Percentiles rank a stretch among this genome's conserved stretches.
Evolutionary conservation across 2,888 invertebrate genomes (phyloP).

Genomic region (Morpho achilles): DNA sequence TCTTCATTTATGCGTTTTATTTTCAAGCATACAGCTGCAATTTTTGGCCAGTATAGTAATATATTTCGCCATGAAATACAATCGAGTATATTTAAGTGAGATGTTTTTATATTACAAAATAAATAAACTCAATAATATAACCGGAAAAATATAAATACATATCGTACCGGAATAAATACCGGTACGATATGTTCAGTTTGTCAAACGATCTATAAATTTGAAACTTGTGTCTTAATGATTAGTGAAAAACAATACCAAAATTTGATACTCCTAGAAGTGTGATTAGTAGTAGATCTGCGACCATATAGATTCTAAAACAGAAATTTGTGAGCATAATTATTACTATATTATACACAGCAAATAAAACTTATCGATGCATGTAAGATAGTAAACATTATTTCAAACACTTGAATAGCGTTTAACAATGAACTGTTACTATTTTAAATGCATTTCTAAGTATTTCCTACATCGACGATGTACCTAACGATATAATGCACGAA

Average conservation of each 20-base stretch:
- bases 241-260: constrained; percentile 6
- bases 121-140: constrained; percentile 47
- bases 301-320: not conserved
- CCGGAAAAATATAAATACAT: too few species aligned
- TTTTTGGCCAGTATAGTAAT: constrained; percentile 59
- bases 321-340: not conserved
- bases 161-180: constrained; percentile 49
- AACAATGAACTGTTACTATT: not conserved
- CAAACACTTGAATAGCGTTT: not conserved
- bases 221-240: constrained; percentile 17
- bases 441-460: constrained; percentile 2
- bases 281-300: constrained; percentile 4
- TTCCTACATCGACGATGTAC: not conserved
- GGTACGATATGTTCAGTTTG: constrained; percentile 48
- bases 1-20: constrained; percentile 47
- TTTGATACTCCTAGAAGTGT: constrained; percentile 8
- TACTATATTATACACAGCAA: too few species aligned
- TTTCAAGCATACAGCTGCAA: constrained; percentile 48
- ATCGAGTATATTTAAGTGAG: constrained; percentile 41
- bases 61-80: constrained; percentile 48
- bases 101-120: constrained; percentile 62
- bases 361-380: not conserved
- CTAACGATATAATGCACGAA: constrained; percentile 13
- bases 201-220: constrained; percentile 38
- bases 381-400: constrained; percentile 1